Conservation (phyloP, 2,113 vertebrate species). For the Mus spicilegus region DNA sequence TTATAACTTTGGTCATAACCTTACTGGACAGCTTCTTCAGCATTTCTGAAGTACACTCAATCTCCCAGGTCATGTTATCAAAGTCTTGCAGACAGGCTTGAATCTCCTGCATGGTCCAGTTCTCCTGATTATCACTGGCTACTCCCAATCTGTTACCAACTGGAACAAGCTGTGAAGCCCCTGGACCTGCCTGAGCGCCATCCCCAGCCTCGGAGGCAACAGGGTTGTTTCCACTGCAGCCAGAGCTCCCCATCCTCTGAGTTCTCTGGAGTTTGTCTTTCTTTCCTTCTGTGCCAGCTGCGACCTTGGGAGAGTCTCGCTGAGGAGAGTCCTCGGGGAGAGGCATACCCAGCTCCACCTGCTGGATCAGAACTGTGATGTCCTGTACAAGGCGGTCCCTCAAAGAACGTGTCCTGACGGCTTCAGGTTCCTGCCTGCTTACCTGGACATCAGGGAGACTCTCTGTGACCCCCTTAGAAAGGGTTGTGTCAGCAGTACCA, state of each 20-base stretch:
- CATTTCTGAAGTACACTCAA: slow-evolving; percentile 89
- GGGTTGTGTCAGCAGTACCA: not conserved
- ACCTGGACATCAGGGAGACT: slow-evolving; percentile 61
- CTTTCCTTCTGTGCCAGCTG: not conserved
- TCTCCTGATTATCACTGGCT: not conserved
- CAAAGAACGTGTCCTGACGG: slow-evolving; percentile 69
- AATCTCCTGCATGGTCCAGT: slow-evolving; percentile 70
- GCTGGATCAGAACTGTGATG: slow-evolving; percentile 85
- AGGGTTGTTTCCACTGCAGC: not conserved
- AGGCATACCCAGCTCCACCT: slow-evolving; percentile 52
- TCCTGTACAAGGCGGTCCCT: slow-evolving; percentile 84
- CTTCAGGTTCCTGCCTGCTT: slow-evolving; percentile 49
- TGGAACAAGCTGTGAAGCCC: not conserved
- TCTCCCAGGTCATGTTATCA: slow-evolving; percentile 92
- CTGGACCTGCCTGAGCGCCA: not conserved
- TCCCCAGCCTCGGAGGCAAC: slow-evolving; percentile 6
- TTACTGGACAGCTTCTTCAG: slow-evolving; percentile 88
- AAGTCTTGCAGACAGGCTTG: slow-evolving; percentile 86
- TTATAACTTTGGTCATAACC: slow-evolving; percentile 85
- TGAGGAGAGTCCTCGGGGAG: slow-evolving; percentile 62
- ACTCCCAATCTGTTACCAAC: not conserved
- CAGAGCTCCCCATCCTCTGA: not conserved
- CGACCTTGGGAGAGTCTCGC: slow-evolving; percentile 8
- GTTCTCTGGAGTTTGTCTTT: not conserved
- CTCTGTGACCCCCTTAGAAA: slow-evolving; percentile 41